Percentiles rank a stretch among this genome's conserved stretches.
Evolutionary conservation across 64 coral and sea anemone genomes (phyloP).

Genomic region (Trachythela sp.): DNA sequence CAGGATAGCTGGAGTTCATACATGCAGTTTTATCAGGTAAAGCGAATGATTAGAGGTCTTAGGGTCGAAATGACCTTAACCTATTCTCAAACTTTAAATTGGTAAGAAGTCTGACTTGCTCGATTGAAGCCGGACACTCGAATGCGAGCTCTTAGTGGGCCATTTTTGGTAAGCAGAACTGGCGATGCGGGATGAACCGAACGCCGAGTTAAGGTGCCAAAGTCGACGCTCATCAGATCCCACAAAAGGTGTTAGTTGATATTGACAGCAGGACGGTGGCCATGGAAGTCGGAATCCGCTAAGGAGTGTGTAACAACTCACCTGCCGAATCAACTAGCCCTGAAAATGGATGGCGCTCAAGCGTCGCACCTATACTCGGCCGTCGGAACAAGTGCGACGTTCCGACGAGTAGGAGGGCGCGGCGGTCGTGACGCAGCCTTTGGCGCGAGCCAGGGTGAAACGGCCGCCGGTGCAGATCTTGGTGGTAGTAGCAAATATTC

Average conservation of each 20-base stretch:
- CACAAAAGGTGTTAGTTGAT: constrained; percentile 41
- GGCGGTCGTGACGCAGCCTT: constrained; percentile 37
- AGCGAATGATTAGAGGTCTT: too few species aligned
- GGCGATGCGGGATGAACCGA: too few species aligned
- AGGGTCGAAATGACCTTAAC: too few species aligned
- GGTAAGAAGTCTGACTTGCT: constrained; percentile 56
- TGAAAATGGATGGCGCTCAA: too few species aligned
- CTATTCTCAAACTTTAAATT: constrained; percentile 74
- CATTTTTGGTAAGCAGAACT: too few species aligned
- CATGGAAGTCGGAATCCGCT: too few species aligned
- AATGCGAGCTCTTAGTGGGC: background rate
- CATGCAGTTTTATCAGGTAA: too few species aligned
- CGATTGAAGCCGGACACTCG: constrained; percentile 9
- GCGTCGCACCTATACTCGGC: constrained; percentile 27
- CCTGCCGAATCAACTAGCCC: too few species aligned
- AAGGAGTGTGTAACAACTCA: too few species aligned
- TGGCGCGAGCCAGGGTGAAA: constrained; percentile 42
- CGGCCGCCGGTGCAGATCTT: constrained; percentile 41
- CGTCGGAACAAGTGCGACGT: background rate
- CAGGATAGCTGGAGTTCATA: too few species aligned
- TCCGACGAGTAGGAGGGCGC: constrained; percentile 53
- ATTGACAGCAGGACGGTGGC: background rate
- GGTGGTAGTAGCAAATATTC: background rate
- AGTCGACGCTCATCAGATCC: constrained; percentile 28
- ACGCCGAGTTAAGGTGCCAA: constrained; percentile 20